Conservation (phyloP, 2,797 vertebrate species). For the Aplochiton taeniatus region DNA sequence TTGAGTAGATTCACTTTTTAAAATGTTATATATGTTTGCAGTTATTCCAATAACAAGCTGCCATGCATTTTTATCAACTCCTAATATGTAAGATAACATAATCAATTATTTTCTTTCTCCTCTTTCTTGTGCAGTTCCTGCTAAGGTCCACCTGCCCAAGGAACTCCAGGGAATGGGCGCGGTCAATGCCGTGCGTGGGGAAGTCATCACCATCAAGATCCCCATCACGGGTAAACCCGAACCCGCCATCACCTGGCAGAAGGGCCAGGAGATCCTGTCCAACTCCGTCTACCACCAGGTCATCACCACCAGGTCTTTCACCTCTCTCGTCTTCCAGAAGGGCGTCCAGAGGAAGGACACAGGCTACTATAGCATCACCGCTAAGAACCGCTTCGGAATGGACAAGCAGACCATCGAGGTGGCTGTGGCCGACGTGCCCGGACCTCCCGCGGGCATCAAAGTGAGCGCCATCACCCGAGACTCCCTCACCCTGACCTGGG, state of each 20-base stretch:
- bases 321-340: conserved; percentile 94
- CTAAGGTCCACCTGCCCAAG: conserved; percentile 93
- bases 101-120: conserved; percentile 52
- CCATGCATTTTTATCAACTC: no score
- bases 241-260: conserved; percentile 96
- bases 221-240: conserved; percentile 97
- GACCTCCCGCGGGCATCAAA: conserved; percentile 88
- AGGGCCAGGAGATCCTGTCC: conserved; percentile 96
- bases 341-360: conserved; percentile 93
- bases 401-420: conserved; percentile 99
- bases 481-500: conserved; percentile 94
- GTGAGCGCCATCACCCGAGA: conserved; percentile 89
- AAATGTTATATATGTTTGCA: no score
- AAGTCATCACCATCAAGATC: conserved; percentile 95
- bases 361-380: conserved; percentile 95
- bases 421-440: conserved; percentile 94
- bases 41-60: no score
- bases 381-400: conserved; percentile 96
- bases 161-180: conserved; percentile 98
- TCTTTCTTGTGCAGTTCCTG: conserved; percentile 82
- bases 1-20: no score
- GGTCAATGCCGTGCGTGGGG: conserved; percentile 91
- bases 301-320: conserved; percentile 96
- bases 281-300: conserved; percentile 94
- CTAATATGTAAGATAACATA: background rate